Percentiles rank a stretch among this genome's conserved stretches.
phyloP scores from a whole-genome alignment of 2,888 invertebrate genomes.

The Acleris laterana region DNA sequence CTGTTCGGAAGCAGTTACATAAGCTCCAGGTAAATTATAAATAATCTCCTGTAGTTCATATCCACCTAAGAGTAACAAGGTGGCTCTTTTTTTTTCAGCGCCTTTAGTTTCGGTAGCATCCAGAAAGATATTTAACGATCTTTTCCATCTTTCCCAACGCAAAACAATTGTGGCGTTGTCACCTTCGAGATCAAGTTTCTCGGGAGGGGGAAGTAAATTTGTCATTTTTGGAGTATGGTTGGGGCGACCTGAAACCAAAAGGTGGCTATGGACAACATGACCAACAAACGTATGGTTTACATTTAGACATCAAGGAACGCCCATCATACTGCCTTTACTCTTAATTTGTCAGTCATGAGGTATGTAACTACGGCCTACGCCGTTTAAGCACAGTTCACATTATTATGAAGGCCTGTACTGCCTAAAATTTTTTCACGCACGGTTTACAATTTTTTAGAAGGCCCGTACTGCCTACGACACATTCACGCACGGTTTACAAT shows the following conservation, averaged over 20 bases:
- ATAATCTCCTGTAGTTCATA: constrained; percentile 38
- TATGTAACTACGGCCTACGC: too few relatives aligned
- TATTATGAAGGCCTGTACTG: too few relatives aligned
- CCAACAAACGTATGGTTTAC: too few relatives aligned
- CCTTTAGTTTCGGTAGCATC: constrained; percentile 35
- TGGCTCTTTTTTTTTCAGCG: constrained; percentile 36
- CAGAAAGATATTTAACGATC: constrained; percentile 38
- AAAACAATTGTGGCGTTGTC: constrained; percentile 15
- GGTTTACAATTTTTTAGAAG: too few relatives aligned
- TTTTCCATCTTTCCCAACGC: constrained; percentile 39
- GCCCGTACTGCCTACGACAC: background rate
- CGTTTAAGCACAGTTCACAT: too few relatives aligned
- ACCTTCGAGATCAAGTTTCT: constrained; percentile 19
- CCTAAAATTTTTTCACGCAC: too few relatives aligned
- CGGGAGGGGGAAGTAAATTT: constrained; percentile 10
- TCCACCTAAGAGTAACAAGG: constrained; percentile 37
- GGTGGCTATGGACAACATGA: too few relatives aligned
- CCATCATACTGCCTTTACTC: too few relatives aligned
- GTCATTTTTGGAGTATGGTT: constrained; percentile 2
- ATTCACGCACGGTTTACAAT: background rate
- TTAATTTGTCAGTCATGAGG: too few relatives aligned
- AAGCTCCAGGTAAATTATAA: constrained; percentile 36
- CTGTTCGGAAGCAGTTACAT: background rate
- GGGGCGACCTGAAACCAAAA: constrained; percentile 1
- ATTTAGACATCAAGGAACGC: too few relatives aligned